These are phyloP conservation scores for Glossosoma conforme DNA, from an alignment of 1,140 invertebrate genomes.

Conservation along the genomic window DNA sequence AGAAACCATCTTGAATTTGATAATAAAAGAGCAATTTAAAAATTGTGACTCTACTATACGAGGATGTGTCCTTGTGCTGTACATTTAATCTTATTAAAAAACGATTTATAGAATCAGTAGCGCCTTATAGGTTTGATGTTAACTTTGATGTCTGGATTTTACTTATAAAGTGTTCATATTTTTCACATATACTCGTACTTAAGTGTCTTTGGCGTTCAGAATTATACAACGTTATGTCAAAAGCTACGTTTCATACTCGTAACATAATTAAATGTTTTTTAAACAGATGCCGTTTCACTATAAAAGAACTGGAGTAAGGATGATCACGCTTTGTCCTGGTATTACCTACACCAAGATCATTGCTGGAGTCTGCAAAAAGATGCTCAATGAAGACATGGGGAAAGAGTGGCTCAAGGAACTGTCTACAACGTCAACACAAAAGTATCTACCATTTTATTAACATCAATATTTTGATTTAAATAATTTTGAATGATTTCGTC, in stretches of 20 bases:
- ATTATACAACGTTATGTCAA: too few relatives aligned
- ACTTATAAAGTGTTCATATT: neutral
- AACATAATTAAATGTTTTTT: conserved; percentile 3
- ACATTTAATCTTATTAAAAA: too few relatives aligned
- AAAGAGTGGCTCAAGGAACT: conserved; percentile 24
- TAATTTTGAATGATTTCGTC: neutral
- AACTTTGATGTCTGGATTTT: neutral
- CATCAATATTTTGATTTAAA: neutral
- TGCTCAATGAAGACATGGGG: conserved; percentile 21
- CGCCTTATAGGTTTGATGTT: too few relatives aligned
- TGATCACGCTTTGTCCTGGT: conserved; percentile 46
- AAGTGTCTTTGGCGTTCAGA: too few relatives aligned
- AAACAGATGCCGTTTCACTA: conserved; percentile 37
- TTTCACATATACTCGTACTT: too few relatives aligned
- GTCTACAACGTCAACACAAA: conserved; percentile 19
- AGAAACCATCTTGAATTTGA: too few relatives aligned
- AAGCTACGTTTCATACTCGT: too few relatives aligned
- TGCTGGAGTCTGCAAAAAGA: conserved; percentile 21
- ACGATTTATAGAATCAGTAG: too few relatives aligned
- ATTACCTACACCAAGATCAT: conserved; percentile 42
- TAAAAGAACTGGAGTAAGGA: conserved; percentile 39
- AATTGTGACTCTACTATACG: too few relatives aligned
- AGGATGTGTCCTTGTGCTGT: too few relatives aligned
- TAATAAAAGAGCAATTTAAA: too few relatives aligned
- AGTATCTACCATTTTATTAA: conserved; percentile 12